Conservation (phyloP, 2,797 vertebrate species). For the Pagetopsis macropterus region DNA sequence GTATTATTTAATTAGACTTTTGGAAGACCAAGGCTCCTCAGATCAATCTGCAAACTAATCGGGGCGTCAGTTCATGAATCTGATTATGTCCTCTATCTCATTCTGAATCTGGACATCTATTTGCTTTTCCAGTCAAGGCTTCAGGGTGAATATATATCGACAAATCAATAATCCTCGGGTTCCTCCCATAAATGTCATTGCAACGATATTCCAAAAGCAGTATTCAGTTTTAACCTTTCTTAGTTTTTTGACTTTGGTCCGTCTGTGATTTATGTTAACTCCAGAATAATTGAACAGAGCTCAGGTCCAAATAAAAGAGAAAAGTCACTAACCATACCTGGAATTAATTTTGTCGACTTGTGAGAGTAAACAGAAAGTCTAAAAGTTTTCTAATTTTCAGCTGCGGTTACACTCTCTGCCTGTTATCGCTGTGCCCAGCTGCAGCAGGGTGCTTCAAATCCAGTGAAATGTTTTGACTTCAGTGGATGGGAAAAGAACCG, state of each 20-base stretch:
- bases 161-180: conserved; percentile 10
- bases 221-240: neutral
- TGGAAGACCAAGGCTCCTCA: conserved; percentile 33
- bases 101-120: conserved; percentile 26
- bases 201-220: conserved; percentile 10
- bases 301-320: neutral
- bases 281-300: neutral
- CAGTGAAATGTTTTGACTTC: conserved; percentile 43
- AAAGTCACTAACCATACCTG: neutral
- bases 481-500: conserved; percentile 27
- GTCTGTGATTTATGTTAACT: conserved; percentile 4
- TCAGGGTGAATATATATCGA: conserved; percentile 13
- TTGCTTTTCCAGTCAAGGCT: conserved; percentile 7
- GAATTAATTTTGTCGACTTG: neutral
- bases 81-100: conserved; percentile 21
- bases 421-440: conserved; percentile 66
- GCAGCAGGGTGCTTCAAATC: conserved; percentile 42
- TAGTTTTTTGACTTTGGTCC: neutral
- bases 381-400: conserved; percentile 37
- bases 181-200: conserved; percentile 5
- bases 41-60: conserved; percentile 46
- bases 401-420: conserved; percentile 5
- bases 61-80: conserved; percentile 29
- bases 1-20: conserved; percentile 35
- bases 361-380: conserved; percentile 4